These are phyloP conservation scores for Picathartes gymnocephalus DNA, from an alignment of 2,113 vertebrate species.

Conservation along the genomic window DNA sequence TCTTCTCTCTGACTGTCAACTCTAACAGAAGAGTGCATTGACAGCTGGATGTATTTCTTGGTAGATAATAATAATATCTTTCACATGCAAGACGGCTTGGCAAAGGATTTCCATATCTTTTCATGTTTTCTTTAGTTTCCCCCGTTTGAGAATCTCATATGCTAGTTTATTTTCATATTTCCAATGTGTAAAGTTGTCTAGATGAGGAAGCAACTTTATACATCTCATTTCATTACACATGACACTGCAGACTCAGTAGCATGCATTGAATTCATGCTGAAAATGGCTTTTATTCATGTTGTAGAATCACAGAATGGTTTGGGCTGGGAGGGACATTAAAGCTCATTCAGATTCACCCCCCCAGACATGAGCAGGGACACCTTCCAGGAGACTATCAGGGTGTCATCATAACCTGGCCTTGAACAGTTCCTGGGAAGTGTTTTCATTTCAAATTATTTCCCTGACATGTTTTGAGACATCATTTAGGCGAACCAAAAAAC, in stretches of 20 bases:
- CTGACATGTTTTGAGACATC: not conserved
- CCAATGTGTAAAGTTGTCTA: not conserved
- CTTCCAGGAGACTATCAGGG: not conserved
- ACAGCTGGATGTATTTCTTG: conserved; percentile 4
- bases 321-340: not conserved
- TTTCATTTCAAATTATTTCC: rapidly evolving
- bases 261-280: not conserved
- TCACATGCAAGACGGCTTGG: not conserved
- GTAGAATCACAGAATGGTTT: not conserved
- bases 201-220: not conserved
- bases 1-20: not conserved
- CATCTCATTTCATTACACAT: not conserved
- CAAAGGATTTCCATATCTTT: conserved; percentile 11
- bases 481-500: not conserved
- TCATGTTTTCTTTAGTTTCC: conserved; percentile 25
- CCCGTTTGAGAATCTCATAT: not conserved
- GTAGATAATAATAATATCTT: not conserved
- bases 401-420: not conserved
- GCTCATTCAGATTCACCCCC: not conserved
- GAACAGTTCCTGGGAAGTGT: not conserved
- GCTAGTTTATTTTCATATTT: conserved; percentile 29
- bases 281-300: not conserved
- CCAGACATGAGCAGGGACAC: not conserved
- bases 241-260: not conserved
- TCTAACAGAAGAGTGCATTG: not conserved